Conservation (phyloP, 1,140 invertebrate genomes). For the Eumaeus atala region DNA sequence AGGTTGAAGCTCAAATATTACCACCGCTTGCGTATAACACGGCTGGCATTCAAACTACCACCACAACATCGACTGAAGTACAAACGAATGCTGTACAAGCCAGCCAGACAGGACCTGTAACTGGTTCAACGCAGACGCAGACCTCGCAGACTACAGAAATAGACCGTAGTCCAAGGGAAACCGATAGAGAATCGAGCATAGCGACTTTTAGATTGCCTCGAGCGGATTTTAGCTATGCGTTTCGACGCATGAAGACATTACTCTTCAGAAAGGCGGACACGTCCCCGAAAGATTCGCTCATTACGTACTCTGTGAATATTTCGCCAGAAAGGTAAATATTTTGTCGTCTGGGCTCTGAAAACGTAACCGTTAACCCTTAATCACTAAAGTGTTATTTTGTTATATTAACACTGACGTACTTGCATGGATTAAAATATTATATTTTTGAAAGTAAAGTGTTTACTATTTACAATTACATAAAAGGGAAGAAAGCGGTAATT, state of each 20-base stretch:
- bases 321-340: slow-evolving; percentile 33
- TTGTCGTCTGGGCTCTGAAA: too few species aligned
- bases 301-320: slow-evolving; percentile 26
- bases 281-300: slow-evolving; percentile 14
- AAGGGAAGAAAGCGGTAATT: too few species aligned
- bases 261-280: slow-evolving; percentile 26
- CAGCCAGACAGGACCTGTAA: neutral
- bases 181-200: slow-evolving; percentile 25
- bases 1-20: slow-evolving; percentile 14
- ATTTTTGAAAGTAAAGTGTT: too few species aligned
- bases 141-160: neutral
- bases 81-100: neutral
- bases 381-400: too few species aligned
- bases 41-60: neutral
- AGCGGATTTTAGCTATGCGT: slow-evolving; percentile 39
- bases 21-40: slow-evolving; percentile 9
- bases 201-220: slow-evolving; percentile 30
- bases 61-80: neutral
- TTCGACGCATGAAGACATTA: slow-evolving; percentile 39
- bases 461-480: too few species aligned
- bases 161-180: slow-evolving; percentile 24
- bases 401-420: too few species aligned
- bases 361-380: too few species aligned
- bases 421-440: too few species aligned
- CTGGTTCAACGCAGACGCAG: neutral